Conservation (phyloP, 2,888 invertebrate genomes). For the Brachylomia viminalis region DNA sequence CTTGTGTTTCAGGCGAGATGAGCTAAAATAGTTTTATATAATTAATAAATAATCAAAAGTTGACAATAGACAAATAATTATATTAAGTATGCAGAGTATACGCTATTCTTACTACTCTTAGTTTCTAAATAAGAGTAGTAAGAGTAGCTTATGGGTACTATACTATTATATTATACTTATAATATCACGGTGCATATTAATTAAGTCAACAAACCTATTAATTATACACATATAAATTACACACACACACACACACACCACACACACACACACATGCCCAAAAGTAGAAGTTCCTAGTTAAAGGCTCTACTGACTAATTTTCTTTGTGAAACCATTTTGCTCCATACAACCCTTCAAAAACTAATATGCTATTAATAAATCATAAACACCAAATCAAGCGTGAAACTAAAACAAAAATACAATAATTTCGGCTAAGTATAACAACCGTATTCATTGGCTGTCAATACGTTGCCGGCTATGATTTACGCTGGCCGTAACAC, state of each 20-base stretch:
- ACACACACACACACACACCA: too few relatives aligned
- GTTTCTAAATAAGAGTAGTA: too few relatives aligned
- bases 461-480: constrained; percentile 86
- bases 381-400: constrained; percentile 56
- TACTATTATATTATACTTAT: too few relatives aligned
- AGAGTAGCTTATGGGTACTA: too few relatives aligned
- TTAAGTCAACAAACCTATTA: too few relatives aligned
- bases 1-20: too few relatives aligned
- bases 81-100: too few relatives aligned
- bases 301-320: not conserved
- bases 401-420: constrained; percentile 66
- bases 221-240: not conserved
- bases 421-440: constrained; percentile 78
- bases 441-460: constrained; percentile 85
- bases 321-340: not conserved
- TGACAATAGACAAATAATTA: too few relatives aligned
- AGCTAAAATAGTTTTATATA: too few relatives aligned
- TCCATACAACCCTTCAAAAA: constrained; percentile 1
- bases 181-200: not conserved
- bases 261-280: too few relatives aligned
- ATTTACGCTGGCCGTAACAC: constrained; percentile 85
- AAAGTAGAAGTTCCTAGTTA: not conserved
- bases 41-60: too few relatives aligned
- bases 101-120: too few relatives aligned
- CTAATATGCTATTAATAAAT: constrained; percentile 37